Conservation (phyloP, 2,888 invertebrate species). For the Amblyjoppa proteus region DNA sequence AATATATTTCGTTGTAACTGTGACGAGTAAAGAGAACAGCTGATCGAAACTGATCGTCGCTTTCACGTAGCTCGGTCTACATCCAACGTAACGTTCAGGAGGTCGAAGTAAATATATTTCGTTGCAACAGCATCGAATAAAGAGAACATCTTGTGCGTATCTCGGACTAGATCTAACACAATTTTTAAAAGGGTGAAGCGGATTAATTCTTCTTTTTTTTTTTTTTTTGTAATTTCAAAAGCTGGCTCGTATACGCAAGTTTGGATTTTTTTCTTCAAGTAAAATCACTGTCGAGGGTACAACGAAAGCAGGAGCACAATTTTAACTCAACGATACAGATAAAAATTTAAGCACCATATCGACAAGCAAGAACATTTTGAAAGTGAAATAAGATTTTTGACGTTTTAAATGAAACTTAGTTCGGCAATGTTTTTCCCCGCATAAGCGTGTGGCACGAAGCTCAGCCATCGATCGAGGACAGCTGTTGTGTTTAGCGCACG, state of each 20-base stretch:
- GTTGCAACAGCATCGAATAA: neutral
- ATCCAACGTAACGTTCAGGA: neutral
- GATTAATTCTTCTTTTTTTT: too few relatives aligned
- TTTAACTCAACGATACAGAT: too few relatives aligned
- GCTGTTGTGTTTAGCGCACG: slow-evolving; percentile 60
- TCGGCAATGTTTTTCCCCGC: neutral
- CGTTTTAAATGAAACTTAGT: neutral
- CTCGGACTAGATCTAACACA: neutral
- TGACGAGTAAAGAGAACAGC: neutral
- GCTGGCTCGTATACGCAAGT: neutral
- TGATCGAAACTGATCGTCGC: neutral
- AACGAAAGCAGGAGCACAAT: too few relatives aligned
- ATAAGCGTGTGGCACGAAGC: slow-evolving; percentile 9
- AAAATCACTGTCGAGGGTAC: too few relatives aligned
- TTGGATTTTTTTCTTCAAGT: too few relatives aligned
- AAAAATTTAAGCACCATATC: too few relatives aligned
- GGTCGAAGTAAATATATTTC: neutral
- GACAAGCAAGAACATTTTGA: too few relatives aligned
- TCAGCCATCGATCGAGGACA: slow-evolving; percentile 58
- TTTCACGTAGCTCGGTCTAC: neutral
- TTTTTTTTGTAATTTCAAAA: too few relatives aligned
- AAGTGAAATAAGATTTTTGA: neutral
- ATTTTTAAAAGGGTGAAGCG: neutral
- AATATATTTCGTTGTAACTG: neutral
- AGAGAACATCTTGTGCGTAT: neutral